These are phyloP conservation scores for Laspeyria flexula DNA, from an alignment of 2,888 invertebrate genomes.

Conservation along the genomic window DNA sequence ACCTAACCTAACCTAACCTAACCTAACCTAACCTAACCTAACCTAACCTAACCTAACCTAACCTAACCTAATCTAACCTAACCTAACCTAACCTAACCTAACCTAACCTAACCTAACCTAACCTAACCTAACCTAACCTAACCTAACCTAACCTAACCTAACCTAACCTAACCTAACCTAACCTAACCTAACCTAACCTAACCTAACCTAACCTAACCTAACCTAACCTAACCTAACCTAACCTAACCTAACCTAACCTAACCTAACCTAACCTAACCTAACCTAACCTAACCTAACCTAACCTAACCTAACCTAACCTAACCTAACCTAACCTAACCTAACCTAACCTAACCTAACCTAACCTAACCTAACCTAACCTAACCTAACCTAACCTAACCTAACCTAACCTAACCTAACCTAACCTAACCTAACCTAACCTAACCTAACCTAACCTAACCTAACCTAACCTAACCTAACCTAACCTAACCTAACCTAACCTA, in stretches of 20 bases:
- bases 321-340: conserved; percentile 31
- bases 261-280: conserved; percentile 29
- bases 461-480: conserved; percentile 25
- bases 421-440: conserved; percentile 26
- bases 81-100: no score
- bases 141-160: conserved; percentile 26
- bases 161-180: conserved; percentile 29
- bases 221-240: conserved; percentile 30
- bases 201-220: conserved; percentile 28
- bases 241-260: conserved; percentile 27
- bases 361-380: conserved; percentile 28
- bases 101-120: no score
- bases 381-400: conserved; percentile 27
- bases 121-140: no score
- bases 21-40: no score
- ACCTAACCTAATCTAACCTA: no score
- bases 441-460: conserved; percentile 24
- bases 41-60: no score
- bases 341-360: conserved; percentile 28
- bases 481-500: conserved; percentile 24
- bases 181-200: conserved; percentile 30
- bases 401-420: conserved; percentile 24
- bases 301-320: conserved; percentile 27
- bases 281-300: conserved; percentile 27
- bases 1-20: no score